phyloP scores from a whole-genome alignment of 92 coral and sea anemone species.

The Galaxea fascicularis region DNA sequence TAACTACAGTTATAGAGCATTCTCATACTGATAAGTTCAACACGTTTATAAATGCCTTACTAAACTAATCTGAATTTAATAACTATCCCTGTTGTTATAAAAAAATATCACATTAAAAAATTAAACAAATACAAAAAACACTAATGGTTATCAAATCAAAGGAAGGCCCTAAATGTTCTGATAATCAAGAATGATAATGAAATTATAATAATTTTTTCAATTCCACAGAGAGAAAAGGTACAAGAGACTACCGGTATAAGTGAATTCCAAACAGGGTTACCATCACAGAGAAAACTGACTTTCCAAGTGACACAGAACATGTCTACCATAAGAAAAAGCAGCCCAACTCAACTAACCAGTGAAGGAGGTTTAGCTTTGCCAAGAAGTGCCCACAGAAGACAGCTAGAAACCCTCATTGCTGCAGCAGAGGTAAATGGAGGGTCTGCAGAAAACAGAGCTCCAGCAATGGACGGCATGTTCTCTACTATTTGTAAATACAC shows the following conservation, averaged over 20 bases:
- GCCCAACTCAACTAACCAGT: slow-evolving; percentile 46
- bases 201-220: neutral
- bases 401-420: slow-evolving; percentile 71
- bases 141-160: too few species aligned
- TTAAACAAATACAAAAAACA: too few species aligned
- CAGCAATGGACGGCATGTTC: slow-evolving; percentile 73
- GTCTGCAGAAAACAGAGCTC: slow-evolving; percentile 52
- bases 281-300: slow-evolving; percentile 40
- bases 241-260: neutral
- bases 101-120: too few species aligned
- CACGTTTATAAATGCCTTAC: too few species aligned
- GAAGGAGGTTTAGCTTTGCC: slow-evolving; percentile 56
- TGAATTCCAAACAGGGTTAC: neutral
- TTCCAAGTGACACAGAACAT: slow-evolving; percentile 9
- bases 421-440: slow-evolving; percentile 75
- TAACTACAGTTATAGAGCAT: too few species aligned
- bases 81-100: too few species aligned
- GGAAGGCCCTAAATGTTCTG: too few species aligned
- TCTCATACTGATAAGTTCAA: too few species aligned
- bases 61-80: too few species aligned
- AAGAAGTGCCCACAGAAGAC: slow-evolving; percentile 69
- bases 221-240: neutral
- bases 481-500: slow-evolving; percentile 61
- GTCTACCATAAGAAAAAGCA: slow-evolving; percentile 35
- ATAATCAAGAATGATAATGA: neutral